Evolutionary conservation across 1,140 invertebrate species (phyloP), one percentile per base, ranked within the genome.

Genomic region (Teleogryllus occipitalis): DNA sequence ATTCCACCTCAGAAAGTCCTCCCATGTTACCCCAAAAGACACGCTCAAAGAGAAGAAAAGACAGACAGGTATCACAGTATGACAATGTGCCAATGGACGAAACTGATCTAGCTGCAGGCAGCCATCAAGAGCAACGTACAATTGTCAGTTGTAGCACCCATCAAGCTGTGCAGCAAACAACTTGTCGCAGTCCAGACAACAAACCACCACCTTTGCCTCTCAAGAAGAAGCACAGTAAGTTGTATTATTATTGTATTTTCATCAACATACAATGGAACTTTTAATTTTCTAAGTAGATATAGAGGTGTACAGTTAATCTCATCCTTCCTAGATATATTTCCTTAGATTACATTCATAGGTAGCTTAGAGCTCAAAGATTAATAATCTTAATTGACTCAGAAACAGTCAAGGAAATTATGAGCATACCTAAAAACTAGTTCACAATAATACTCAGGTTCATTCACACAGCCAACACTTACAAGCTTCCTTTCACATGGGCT

Each of bases 221-320:
- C 0, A 97, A 97, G 87, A 96, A 96, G 86, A 94, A 93, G 86
- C 93, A 97, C 88, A 96, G 96, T 98, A 91, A 95, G 94, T 94
- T n/a, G 54, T 2, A 65, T 18, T 65, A 65, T 18, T 65, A 14
- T 65, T 65, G 54, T 65, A 14, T 65, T 18, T 65, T 65, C 27
- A 39, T 39, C 27, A 39, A 39, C 27, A 39, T 39, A 39, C 27
- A 39, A 39, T 18, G 54, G 10, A 18, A 65, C 10, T 14, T 65
- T 65, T 65, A 65, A 65, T 65, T 39, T 65, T 65, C 54, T 65
- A 18, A 65, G 54, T 65, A 65, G 54, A 65, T 65, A 39, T 65
- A 65, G 54, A 14, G 2, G 54, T 18, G 18, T 65, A 65, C 54
- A 14, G 2, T 65, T 65, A 10, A 65, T 65, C 54, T 65, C 54